Percentiles rank a stretch among this genome's conserved stretches.
Evolutionary conservation across 2,113 vertebrate species (phyloP).

Genomic region (Vombatus ursinus): DNA sequence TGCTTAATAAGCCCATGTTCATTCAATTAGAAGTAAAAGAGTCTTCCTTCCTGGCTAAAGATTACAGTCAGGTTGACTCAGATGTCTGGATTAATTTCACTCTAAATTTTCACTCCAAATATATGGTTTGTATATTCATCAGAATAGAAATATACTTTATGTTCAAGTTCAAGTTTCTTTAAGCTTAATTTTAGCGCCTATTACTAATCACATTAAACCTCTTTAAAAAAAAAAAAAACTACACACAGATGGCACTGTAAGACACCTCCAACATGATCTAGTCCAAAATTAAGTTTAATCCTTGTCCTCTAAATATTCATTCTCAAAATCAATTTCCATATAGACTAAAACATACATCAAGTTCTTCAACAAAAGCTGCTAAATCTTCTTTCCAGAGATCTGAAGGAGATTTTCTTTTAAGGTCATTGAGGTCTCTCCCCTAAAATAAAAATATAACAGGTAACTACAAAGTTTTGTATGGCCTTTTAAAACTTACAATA

Average conservation of each 20-base stretch:
- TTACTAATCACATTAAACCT: conserved; percentile 25
- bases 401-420: conserved; percentile 91
- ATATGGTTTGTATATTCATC: conserved; percentile 11
- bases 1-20: background rate
- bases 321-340: conserved; percentile 55
- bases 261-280: conserved; percentile 24
- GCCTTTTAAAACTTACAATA: background rate
- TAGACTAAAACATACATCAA: conserved; percentile 89
- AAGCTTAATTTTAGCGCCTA: conserved; percentile 8
- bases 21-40: background rate
- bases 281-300: conserved; percentile 30
- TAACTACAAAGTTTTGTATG: background rate
- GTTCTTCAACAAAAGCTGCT: conserved; percentile 95
- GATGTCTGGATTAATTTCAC: background rate
- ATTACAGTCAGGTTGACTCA: background rate
- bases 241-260: conserved; percentile 29
- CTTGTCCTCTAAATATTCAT: conserved; percentile 45
- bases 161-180: conserved; percentile 1
- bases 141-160: conserved; percentile 38
- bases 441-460: conserved; percentile 75
- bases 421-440: conserved; percentile 91
- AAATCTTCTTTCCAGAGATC: conserved; percentile 99
- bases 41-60: background rate
- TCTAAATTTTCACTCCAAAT: background rate
- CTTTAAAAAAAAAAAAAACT: background rate